Evolutionary conservation across 2,797 vertebrate genomes (phyloP), one percentile per base, ranked within the genome.

Genomic region (Cossypha caffra): DNA sequence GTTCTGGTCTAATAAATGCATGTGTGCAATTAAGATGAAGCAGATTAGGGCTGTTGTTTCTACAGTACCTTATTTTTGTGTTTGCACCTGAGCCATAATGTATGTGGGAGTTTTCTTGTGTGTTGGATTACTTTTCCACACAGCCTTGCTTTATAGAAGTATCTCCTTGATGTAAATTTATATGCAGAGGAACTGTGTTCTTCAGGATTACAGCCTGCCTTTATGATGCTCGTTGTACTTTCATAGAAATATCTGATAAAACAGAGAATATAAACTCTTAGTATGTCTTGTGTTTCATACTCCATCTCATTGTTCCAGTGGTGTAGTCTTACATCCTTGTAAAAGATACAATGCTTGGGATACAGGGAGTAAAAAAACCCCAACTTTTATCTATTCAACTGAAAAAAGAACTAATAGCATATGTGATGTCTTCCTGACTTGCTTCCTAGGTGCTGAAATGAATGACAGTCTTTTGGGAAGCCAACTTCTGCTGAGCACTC

Each of bases 391-490:
- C 11, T 66, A 0, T 69, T 90, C 21, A 54, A 1, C 13, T 68
- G 23, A 33, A 25, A 43, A 74, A 84, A 55, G 10, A 86, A 15
- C 19, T 28, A 47, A 14, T 9, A 64, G 19, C 10, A 11, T 35
- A 2, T n/a, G 18, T 48, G 8, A 6, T 64, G 11, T 43, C 71
- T 40, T 79, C 55, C 11, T 76, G 77, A 52, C 68, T 84, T 72
- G 11, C 9, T 85, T 97, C 33, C 40, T 95, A 99, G 99, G 98
- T 94, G 98, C 98, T 33, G 99, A 99, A 75, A 92, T 99, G 97
- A 98, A 99, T 91, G 98, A 98, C 67, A 97, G 97, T 78, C 97
- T 99, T 82, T 96, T 98, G 24, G 99, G 99, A 91, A 98, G 98
- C 79, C 99, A 99, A 4, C 98, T 99, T 89, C 94, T 99, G 81